Evolutionary conservation across 2,797 vertebrate genomes (phyloP), one percentile per base, ranked within the genome.

Genomic region (Myoxocephalus aenaeus): DNA sequence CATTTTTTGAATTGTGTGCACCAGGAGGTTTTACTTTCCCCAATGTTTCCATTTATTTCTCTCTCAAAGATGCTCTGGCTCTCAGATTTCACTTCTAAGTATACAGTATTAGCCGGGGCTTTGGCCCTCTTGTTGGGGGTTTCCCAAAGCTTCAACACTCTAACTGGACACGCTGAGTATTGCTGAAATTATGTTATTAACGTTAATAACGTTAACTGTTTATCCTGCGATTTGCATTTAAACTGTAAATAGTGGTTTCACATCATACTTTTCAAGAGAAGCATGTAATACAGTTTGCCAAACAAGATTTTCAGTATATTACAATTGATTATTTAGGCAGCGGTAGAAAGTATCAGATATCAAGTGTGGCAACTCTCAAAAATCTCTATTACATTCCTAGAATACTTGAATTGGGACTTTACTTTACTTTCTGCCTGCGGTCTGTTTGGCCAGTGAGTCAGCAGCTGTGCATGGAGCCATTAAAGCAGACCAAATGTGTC

Each of bases 21-120:
- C 3, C 4, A 27, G 1, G 27, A 46, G 12, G 27, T 8, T 63
- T 73, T 42, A 51, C 20, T 56, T 40, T 48, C 7, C 44, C 18
- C 7, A 27, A 29, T 22, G 18, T 58, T 46, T 48, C 8, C 1
- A 17, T 12, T 18, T 59, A 8, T 62, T 42, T 73, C 32, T 64
- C 32, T 44, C 48, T 1, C 65, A 63, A 0, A 68, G 62, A 53
- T 73, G 62, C 20, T 44, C 54, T 25, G 46, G 34, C 67, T 84
- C 83, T 94, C 87, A 86, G 53, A 82, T 93, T 92, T 85, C 92
- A 87, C 51, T 69, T 74, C 65, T 50, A 25, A 74, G 65, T 74
- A 17, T 40, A 82, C 44, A 73, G 73, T 58, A 73, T 71, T 40
- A 73, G 65, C 48, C 10, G 4, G 46, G 80, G 65, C 38, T 62